phyloP scores from a whole-genome alignment of 1,140 invertebrate species.

The Lordiphosa collinella region DNA sequence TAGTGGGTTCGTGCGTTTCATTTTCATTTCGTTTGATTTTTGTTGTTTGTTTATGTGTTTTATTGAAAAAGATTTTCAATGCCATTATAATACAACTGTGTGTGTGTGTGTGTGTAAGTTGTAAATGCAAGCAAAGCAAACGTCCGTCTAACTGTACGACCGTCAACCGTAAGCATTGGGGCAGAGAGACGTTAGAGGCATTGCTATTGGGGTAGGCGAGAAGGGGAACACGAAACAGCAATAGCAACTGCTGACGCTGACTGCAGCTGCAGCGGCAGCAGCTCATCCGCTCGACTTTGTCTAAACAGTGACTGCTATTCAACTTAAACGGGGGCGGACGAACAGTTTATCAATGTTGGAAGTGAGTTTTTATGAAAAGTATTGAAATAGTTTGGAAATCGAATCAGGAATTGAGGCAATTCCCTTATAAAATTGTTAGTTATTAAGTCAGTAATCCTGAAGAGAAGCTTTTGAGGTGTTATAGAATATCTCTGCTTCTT shows the following conservation, averaged over 20 bases:
- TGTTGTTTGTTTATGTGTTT: slow-evolving; percentile 76
- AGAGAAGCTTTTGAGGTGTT: no score
- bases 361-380: no score
- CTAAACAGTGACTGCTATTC: slow-evolving; percentile 29
- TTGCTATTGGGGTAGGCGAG: slow-evolving; percentile 2
- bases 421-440: no score
- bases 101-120: slow-evolving; percentile 46
- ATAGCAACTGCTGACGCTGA: slow-evolving; percentile 9
- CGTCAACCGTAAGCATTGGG: slow-evolving; percentile 70
- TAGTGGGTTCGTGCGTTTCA: slow-evolving; percentile 34
- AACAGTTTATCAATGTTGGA: slow-evolving; percentile 15
- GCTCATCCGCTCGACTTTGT: slow-evolving; percentile 60
- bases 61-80: slow-evolving; percentile 78
- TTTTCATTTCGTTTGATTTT: slow-evolving; percentile 52
- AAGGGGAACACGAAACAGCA: slow-evolving; percentile 21
- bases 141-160: slow-evolving; percentile 77
- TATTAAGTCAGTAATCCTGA: no score
- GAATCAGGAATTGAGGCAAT: no score
- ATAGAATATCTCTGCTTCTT: no score
- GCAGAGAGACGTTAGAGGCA: slow-evolving; percentile 45
- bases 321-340: slow-evolving; percentile 9
- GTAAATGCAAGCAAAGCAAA: slow-evolving; percentile 76
- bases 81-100: slow-evolving; percentile 62
- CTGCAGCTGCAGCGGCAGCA: slow-evolving; percentile 7
- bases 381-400: no score